phyloP scores from a whole-genome alignment of 37 sponge, comb jelly and placozoan species.

The Corticium candelabrum region DNA sequence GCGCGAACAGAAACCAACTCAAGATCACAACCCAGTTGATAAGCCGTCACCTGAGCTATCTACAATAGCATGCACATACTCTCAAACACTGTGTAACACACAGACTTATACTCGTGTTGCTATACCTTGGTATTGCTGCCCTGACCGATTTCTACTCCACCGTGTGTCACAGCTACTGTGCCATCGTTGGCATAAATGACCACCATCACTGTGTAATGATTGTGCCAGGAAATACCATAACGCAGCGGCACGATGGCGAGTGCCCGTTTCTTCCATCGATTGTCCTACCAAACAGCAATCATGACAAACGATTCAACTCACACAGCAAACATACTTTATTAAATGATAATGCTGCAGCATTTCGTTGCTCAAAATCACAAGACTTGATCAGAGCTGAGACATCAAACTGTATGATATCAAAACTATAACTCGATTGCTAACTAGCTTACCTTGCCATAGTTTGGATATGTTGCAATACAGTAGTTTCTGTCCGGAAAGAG shows the following conservation, averaged over 20 bases:
- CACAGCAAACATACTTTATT: not conserved
- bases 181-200: slow-evolving; percentile 60
- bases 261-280: slow-evolving; percentile 63
- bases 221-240: slow-evolving; percentile 24
- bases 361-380: not conserved
- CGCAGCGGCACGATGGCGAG: slow-evolving; percentile 32
- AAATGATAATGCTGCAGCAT: not conserved
- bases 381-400: not conserved
- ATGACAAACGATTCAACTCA: not conserved
- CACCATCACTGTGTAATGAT: slow-evolving; percentile 42
- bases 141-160: slow-evolving; percentile 73
- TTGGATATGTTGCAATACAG: slow-evolving; percentile 45
- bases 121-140: slow-evolving; percentile 71
- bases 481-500: slow-evolving; percentile 36
- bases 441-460: slow-evolving; percentile 54
- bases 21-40: slow-evolving; percentile 43
- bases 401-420: too few species aligned
- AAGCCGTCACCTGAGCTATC: slow-evolving; percentile 69
- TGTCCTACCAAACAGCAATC: slow-evolving; percentile 21
- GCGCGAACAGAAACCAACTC: slow-evolving; percentile 37
- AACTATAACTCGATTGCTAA: too few species aligned
- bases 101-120: not conserved
- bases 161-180: slow-evolving; percentile 57
- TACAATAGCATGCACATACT: too few species aligned
- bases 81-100: not conserved